A percentile compares a stretch with the other conserved stretches of the same genome.
phyloP scores from a whole-genome alignment of 2,113 vertebrate species.

The Reinhardtius hippoglossoides region DNA sequence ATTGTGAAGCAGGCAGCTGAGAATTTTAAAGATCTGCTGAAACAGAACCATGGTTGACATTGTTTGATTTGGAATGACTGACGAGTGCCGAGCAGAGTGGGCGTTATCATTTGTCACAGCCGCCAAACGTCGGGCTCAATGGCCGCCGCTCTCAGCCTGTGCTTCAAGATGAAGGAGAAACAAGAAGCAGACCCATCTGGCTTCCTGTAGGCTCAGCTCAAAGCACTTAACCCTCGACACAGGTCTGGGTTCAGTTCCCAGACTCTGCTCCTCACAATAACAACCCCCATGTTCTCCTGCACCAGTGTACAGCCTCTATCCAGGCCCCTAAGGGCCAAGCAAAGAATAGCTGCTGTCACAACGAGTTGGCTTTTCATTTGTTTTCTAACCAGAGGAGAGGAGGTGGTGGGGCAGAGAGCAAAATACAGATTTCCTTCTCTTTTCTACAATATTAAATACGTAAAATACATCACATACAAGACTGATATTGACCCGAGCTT shows the following conservation, averaged over 20 bases:
- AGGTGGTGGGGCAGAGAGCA: constrained; percentile 21
- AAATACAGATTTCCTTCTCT: constrained; percentile 10
- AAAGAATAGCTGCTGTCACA: constrained; percentile 54
- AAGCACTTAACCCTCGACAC: constrained; percentile 51
- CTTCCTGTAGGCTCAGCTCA: constrained; percentile 42
- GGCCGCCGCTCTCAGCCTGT: neutral
- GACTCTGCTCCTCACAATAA: constrained; percentile 29
- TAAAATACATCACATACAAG: neutral
- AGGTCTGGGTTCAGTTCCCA: constrained; percentile 51
- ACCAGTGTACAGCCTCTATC: neutral
- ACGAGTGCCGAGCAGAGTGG: neutral
- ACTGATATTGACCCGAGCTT: neutral
- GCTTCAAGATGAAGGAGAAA: constrained; percentile 38
- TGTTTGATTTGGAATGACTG: constrained; percentile 18
- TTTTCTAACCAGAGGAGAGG: constrained; percentile 41
- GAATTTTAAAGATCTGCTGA: neutral
- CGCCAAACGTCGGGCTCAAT: neutral
- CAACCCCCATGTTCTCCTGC: constrained; percentile 8
- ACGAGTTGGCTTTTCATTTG: constrained; percentile 60
- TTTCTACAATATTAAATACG: neutral
- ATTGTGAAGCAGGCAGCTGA: neutral
- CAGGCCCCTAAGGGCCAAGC: constrained; percentile 20
- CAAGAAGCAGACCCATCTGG: constrained; percentile 36
- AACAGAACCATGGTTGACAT: neutral
- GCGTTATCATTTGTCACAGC: constrained; percentile 27